phyloP scores from a whole-genome alignment of 2,888 invertebrate species.

The Mythimna pallens region DNA sequence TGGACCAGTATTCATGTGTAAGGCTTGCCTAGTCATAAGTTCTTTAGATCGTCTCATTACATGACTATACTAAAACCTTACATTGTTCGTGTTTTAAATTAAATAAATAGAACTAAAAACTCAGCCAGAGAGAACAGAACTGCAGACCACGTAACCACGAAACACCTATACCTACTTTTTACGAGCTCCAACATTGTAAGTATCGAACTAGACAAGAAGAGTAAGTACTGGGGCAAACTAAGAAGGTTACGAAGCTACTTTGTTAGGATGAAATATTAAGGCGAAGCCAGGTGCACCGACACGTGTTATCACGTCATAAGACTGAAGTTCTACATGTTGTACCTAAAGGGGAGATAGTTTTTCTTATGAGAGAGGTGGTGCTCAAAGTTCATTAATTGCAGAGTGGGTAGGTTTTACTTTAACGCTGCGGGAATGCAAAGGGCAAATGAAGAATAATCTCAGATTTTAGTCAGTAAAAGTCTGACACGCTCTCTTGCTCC shows the following conservation, averaged over 20 bases:
- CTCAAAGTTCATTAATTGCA: too few species aligned
- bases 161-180: conserved; percentile 3
- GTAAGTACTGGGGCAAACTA: conserved; percentile 12
- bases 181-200: conserved; percentile 20
- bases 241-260: conserved; percentile 27
- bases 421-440: too few species aligned
- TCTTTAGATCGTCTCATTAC: too few species aligned
- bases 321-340: conserved; percentile 23
- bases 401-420: too few species aligned
- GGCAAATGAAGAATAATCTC: too few species aligned
- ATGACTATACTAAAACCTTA: too few species aligned
- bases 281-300: conserved; percentile 35
- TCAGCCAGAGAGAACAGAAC: not conserved
- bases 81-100: not conserved
- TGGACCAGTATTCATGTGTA: too few species aligned
- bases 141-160: conserved; percentile 3
- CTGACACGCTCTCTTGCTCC: too few species aligned
- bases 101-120: conserved; percentile 12
- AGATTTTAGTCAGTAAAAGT: too few species aligned
- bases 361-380: too few species aligned
- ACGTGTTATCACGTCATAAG: conserved; percentile 8
- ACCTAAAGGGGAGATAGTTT: too few species aligned
- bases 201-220: conserved; percentile 11
- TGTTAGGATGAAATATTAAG: conserved; percentile 53
- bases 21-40: too few species aligned